Percentiles rank a stretch among this genome's conserved stretches.
These are phyloP conservation scores for Calephelis nemesis DNA, from an alignment of 1,140 invertebrate genomes.

Conservation along the genomic window DNA sequence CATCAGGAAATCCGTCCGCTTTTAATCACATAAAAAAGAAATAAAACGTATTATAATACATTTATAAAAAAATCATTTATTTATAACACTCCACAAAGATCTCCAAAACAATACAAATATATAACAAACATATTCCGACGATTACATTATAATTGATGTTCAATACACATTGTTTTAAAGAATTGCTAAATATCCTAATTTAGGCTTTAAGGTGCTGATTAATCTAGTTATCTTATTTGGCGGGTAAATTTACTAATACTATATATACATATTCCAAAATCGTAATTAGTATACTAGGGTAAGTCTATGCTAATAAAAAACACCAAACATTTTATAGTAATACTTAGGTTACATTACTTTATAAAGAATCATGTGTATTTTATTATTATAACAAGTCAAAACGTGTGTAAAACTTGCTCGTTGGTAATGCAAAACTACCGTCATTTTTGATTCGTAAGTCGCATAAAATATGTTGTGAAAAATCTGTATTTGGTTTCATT, in stretches of 20 bases:
- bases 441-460: too few relatives aligned
- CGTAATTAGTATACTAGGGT: too few relatives aligned
- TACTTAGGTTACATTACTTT: too few relatives aligned
- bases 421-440: too few relatives aligned
- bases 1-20: too few relatives aligned
- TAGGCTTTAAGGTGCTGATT: slow-evolving; percentile 15
- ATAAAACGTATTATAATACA: slow-evolving; percentile 32
- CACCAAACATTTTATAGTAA: too few relatives aligned
- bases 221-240: slow-evolving; percentile 7
- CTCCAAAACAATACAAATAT: slow-evolving; percentile 60
- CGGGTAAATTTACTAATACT: neutral
- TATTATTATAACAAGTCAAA: too few relatives aligned
- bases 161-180: slow-evolving; percentile 17
- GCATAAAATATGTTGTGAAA: too few relatives aligned
- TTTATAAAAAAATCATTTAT: slow-evolving; percentile 67
- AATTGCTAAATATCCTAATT: slow-evolving; percentile 11
- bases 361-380: too few relatives aligned
- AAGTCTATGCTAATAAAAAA: neutral
- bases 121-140: slow-evolving; percentile 55
- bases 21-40: neutral
- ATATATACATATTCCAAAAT: slow-evolving; percentile 2
- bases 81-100: slow-evolving; percentile 63
- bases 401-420: too few relatives aligned
- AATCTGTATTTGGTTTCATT: too few relatives aligned
- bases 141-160: slow-evolving; percentile 54